Percentiles rank a stretch among this genome's conserved stretches.
phyloP scores from a whole-genome alignment of 92 coral and sea anemone genomes.

The Paragorgia papillata region DNA sequence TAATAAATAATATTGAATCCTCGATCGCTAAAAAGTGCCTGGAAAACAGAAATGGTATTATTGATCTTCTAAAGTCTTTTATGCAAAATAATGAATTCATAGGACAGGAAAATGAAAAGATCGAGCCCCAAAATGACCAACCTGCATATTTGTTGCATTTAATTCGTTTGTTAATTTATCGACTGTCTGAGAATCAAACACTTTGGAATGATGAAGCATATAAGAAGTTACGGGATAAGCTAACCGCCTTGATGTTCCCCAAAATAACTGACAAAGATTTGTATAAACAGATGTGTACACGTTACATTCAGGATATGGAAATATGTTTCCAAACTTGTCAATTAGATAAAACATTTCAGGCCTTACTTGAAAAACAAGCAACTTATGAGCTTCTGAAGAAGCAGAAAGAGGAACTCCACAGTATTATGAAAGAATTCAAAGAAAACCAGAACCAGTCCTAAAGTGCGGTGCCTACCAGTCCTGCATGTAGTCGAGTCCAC shows the following conservation, averaged over 20 bases:
- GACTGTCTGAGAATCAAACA: neutral
- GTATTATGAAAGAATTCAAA: too few species aligned
- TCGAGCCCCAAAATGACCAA: too few species aligned
- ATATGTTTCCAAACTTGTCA: neutral
- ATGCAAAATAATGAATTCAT: too few species aligned
- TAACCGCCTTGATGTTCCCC: neutral
- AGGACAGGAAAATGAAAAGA: too few species aligned
- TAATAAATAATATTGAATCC: neutral
- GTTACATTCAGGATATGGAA: neutral
- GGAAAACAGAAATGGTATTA: neutral
- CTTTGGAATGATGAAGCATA: neutral
- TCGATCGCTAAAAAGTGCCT: neutral
- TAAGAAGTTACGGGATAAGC: neutral
- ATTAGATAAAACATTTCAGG: neutral
- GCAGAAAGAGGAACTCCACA: too few species aligned
- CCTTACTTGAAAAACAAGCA: neutral
- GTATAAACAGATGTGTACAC: neutral
- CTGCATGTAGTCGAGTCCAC: too few species aligned
- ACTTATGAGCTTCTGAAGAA: neutral
- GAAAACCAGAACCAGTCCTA: too few species aligned
- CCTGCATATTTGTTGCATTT: neutral
- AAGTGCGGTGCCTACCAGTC: too few species aligned
- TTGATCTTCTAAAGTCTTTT: neutral
- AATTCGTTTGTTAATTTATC: neutral
- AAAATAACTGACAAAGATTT: neutral